Evolutionary conservation across 2,888 invertebrate genomes (phyloP), one percentile per base, ranked within the genome.

Genomic region (Trissolcus japonicus): DNA sequence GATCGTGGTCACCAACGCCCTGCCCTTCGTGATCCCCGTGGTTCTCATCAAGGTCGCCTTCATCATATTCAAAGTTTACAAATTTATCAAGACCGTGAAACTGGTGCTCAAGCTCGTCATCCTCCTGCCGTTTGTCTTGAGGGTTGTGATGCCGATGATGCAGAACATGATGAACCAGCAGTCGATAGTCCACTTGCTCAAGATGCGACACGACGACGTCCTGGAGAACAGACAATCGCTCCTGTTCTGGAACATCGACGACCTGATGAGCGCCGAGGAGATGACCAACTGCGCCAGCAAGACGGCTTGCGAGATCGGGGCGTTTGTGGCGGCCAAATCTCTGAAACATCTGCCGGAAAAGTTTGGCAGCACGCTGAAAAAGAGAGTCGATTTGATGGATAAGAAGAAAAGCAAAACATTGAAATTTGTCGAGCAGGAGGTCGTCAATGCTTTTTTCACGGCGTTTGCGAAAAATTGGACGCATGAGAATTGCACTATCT

Each of bases 101-200:
- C 56, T 84, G 9, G 51, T 82, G 19, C 50, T 83, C 6, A 84
- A 84, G 60, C 29, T 84, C 14, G 80, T 80, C 29, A 79, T 84
- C 14, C 54, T 84, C 6, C 25, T 84, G 29, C 84, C 83, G 6
- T 81, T 84, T 21, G 54, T 84, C 6, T 46, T 82, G 6, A 69
- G 82, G 6, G 46, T 81, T 4, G 66, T 83, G 13, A 69, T 79
- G 25, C 84, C 83, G 0, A 76, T 68, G 0, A 59, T 83, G 9
- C 72, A 79, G n/a, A 72, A 76, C 16, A 54, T 76, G 4, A 61
- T 81, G 16, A 69, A 78, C 16, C 71, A 73, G 6, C 77, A 75
- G 14, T 59, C 78, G 6, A 29, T 67, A 2, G 40, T 67, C 1
- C 68, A 71, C 25, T 48, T 76, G 4, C 29, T 69, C 50, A 76